Evolutionary conservation across 2,113 vertebrate genomes (phyloP).

Genomic region (Hassar affinis): DNA sequence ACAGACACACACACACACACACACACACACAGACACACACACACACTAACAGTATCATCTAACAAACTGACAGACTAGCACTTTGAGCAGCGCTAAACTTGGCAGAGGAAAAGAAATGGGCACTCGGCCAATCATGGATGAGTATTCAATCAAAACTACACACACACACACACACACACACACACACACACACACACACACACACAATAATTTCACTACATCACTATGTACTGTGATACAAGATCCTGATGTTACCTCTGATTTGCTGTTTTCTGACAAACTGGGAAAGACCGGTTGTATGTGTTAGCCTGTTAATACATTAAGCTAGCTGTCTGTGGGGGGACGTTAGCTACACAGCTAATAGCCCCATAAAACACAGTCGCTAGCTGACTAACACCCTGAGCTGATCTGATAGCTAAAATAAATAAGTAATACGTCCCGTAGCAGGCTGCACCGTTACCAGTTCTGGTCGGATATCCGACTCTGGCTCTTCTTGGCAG

Average conservation of each 20-base stretch:
- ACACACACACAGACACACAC: not conserved
- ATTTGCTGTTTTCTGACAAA: not conserved
- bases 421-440: too few species aligned
- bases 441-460: too few species aligned
- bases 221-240: not conserved
- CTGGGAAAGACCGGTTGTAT: not conserved
- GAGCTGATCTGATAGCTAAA: too few species aligned
- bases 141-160: conserved; percentile 29
- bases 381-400: too few species aligned
- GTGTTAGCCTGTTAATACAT: not conserved
- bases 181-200: too few species aligned
- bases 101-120: conserved; percentile 21
- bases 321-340: not conserved
- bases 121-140: conserved; percentile 14
- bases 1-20: conserved; percentile 12
- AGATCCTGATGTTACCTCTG: not conserved
- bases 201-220: not conserved
- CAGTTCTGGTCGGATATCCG: too few species aligned
- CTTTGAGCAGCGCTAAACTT: conserved; percentile 23
- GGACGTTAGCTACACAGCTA: not conserved
- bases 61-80: conserved; percentile 39
- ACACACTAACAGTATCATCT: conserved; percentile 38
- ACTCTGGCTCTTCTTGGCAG: too few species aligned
- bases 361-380: not conserved
- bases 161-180: conserved; percentile 57